These are phyloP conservation scores for Zaprionus taronus DNA, from an alignment of 1,140 invertebrate species.

Conservation along the genomic window DNA sequence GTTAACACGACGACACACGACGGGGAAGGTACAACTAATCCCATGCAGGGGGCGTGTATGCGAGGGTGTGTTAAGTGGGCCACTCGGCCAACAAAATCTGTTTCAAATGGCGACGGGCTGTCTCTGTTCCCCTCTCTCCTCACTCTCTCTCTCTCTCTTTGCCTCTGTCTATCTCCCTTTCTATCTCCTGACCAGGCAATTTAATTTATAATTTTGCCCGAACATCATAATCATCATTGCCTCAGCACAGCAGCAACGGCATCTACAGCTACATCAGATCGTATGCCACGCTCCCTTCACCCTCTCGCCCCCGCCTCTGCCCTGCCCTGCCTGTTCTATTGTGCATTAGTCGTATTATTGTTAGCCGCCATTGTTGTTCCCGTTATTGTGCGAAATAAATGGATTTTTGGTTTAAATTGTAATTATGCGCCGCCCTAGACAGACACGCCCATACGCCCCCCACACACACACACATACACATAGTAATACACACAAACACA, in stretches of 20 bases:
- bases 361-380: conserved; percentile 51
- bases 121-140: background rate
- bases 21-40: conserved; percentile 40
- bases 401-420: conserved; percentile 80
- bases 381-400: conserved; percentile 80
- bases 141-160: background rate
- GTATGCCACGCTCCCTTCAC: background rate
- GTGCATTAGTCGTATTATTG: conserved; percentile 66
- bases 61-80: conserved; percentile 35
- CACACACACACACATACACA: conserved; percentile 3
- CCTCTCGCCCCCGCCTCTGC: background rate
- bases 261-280: conserved; percentile 6
- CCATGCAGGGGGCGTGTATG: conserved; percentile 7
- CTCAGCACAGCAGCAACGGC: conserved; percentile 1
- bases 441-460: conserved; percentile 24
- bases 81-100: conserved; percentile 51
- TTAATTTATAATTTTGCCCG: conserved; percentile 56
- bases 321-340: conserved; percentile 29
- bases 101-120: conserved; percentile 22
- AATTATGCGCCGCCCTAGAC: conserved; percentile 63
- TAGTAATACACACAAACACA: conserved; percentile 12
- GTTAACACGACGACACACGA: conserved; percentile 34
- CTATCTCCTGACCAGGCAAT: conserved; percentile 23
- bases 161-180: background rate
- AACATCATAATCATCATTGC: conserved; percentile 36